Evolutionary conservation across 1,140 invertebrate genomes (phyloP).

Genomic region (Planococcus citri): DNA sequence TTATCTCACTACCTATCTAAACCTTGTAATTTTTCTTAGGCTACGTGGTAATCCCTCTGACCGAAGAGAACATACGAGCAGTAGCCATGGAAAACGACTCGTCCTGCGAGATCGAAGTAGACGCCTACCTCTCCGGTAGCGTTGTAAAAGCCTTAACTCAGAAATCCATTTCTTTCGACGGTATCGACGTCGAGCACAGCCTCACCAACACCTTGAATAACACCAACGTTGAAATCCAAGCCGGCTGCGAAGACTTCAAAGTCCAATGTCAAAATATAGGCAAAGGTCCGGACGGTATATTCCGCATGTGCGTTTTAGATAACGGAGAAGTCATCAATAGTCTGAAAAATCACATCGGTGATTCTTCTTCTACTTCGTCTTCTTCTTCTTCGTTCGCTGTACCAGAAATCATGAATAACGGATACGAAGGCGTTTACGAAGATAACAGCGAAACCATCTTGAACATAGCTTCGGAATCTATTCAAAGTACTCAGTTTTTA

Average conservation of each 20-base stretch:
- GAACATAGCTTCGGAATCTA: slow-evolving; percentile 23
- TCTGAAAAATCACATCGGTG: slow-evolving; percentile 6
- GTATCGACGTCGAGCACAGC: neutral
- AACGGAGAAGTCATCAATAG: slow-evolving; percentile 24
- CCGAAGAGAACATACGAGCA: slow-evolving; percentile 22
- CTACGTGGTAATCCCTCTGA: slow-evolving; percentile 23
- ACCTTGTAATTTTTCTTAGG: neutral
- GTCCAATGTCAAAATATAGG: slow-evolving; percentile 22
- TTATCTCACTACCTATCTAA: neutral
- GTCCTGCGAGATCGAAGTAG: slow-evolving; percentile 22
- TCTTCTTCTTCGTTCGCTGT: slow-evolving; percentile 7
- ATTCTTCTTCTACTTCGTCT: too few species aligned
- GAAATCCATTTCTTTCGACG: neutral
- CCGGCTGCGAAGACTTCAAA: slow-evolving; percentile 21
- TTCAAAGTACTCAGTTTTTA: slow-evolving; percentile 21
- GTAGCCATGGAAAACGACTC: slow-evolving; percentile 16
- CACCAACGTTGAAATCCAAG: slow-evolving; percentile 22
- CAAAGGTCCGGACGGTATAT: slow-evolving; percentile 21
- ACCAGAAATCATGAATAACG: slow-evolving; percentile 20
- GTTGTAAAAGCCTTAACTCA: slow-evolving; percentile 20
- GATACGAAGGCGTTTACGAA: slow-evolving; percentile 22
- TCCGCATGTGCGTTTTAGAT: slow-evolving; percentile 23
- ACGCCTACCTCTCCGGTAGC: slow-evolving; percentile 23
- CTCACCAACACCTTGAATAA: slow-evolving; percentile 16
- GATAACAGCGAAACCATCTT: slow-evolving; percentile 22